phyloP scores from a whole-genome alignment of 1,140 invertebrate species.

The Berghia stephanieae region DNA sequence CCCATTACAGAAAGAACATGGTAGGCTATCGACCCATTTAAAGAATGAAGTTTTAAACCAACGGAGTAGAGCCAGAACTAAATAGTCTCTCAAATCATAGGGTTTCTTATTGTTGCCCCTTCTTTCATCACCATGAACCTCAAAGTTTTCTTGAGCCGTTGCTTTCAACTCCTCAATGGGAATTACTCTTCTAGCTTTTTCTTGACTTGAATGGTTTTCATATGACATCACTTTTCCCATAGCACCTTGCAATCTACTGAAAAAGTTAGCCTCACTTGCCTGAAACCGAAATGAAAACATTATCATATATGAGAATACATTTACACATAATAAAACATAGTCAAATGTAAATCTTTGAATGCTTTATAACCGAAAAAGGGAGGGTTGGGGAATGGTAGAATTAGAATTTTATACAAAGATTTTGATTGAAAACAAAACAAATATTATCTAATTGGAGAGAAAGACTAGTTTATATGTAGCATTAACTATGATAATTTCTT shows the following conservation, averaged over 20 bases:
- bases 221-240: constrained; percentile 61
- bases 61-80: constrained; percentile 80
- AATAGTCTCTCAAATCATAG: constrained; percentile 75
- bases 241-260: constrained; percentile 58
- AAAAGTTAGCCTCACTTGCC: constrained; percentile 68
- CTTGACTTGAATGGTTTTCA: constrained; percentile 61
- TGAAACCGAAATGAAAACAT: constrained; percentile 22
- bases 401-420: no score
- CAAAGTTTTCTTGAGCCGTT: constrained; percentile 41
- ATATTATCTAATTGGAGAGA: no score
- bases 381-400: no score
- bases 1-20: constrained; percentile 78
- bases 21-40: constrained; percentile 84
- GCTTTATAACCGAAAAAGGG: no score
- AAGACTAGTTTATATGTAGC: no score
- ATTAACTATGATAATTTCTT: no score
- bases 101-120: constrained; percentile 9
- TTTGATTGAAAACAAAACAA: no score
- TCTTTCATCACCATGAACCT: no score
- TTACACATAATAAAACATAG: no score
- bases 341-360: no score
- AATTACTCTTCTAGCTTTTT: constrained; percentile 61
- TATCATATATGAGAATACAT: no score
- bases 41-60: constrained; percentile 97
- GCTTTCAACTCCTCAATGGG: constrained; percentile 56